A percentile compares a stretch with the other conserved stretches of the same genome.
These are phyloP conservation scores for Mimumesa dahlbomi DNA, from an alignment of 2,888 invertebrate genomes.

Conservation along the genomic window DNA sequence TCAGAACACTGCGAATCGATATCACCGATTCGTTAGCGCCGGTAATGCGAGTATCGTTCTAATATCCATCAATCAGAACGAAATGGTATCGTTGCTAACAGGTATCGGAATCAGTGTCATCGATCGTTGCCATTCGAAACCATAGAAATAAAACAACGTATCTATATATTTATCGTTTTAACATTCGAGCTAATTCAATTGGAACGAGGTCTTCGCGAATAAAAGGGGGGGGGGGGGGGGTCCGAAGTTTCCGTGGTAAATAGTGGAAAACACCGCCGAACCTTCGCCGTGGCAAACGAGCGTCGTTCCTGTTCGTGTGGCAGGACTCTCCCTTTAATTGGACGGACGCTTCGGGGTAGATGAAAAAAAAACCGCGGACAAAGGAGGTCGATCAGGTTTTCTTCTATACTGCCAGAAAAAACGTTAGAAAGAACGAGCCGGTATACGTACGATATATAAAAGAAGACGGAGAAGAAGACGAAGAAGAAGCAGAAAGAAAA, in stretches of 20 bases:
- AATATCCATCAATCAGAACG: too few species aligned
- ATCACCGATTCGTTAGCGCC: too few species aligned
- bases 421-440: constrained; percentile 4
- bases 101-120: too few species aligned
- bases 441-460: constrained; percentile 2
- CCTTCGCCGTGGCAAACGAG: constrained; percentile 26
- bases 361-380: constrained; percentile 54
- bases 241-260: constrained; percentile 19
- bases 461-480: constrained; percentile 14
- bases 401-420: constrained; percentile 24
- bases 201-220: constrained; percentile 11
- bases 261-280: constrained; percentile 10
- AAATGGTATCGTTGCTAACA: too few species aligned
- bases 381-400: constrained; percentile 55
- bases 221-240: too few species aligned
- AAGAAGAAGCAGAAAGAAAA: constrained; percentile 2
- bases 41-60: too few species aligned
- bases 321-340: constrained; percentile 61
- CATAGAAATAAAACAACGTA: too few species aligned
- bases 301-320: constrained; percentile 18
- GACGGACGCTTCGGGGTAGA: constrained; percentile 37
- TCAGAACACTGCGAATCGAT: too few species aligned
- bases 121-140: too few species aligned
- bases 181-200: constrained; percentile 19
- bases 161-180: constrained; percentile 9